Conservation (phyloP, 2,113 vertebrate genomes). For the Lycaon pictus region DNA sequence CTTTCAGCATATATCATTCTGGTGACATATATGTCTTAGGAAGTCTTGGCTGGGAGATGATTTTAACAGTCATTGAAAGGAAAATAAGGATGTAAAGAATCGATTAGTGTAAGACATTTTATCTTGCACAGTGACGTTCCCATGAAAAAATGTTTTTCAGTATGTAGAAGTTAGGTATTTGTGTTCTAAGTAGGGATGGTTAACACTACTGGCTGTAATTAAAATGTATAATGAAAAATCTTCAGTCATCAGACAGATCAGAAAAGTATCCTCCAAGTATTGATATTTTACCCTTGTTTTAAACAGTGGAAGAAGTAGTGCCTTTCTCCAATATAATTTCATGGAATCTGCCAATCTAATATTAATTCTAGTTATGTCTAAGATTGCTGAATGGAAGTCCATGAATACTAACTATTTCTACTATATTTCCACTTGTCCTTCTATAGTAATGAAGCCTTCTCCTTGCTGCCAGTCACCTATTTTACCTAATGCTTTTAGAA, state of each 20-base stretch:
- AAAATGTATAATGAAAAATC: conserved; percentile 7
- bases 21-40: background rate
- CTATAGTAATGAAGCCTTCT: background rate
- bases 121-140: background rate
- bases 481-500: background rate
- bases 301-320: background rate
- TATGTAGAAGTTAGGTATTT: conserved; percentile 28
- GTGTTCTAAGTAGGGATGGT: background rate
- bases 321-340: background rate
- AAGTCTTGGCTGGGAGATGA: conserved; percentile 30
- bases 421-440: background rate
- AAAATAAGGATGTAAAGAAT: conserved; percentile 25
- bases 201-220: conserved; percentile 40
- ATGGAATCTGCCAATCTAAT: background rate
- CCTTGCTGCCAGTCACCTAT: background rate
- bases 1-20: background rate
- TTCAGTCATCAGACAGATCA: background rate
- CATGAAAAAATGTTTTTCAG: background rate
- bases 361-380: background rate
- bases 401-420: background rate
- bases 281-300: background rate
- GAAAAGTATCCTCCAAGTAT: background rate
- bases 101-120: conserved; percentile 37
- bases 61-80: conserved; percentile 43
- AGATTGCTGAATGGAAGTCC: background rate